phyloP scores from a whole-genome alignment of 2,888 invertebrate genomes.

The Cheiracanthium punctorium region DNA sequence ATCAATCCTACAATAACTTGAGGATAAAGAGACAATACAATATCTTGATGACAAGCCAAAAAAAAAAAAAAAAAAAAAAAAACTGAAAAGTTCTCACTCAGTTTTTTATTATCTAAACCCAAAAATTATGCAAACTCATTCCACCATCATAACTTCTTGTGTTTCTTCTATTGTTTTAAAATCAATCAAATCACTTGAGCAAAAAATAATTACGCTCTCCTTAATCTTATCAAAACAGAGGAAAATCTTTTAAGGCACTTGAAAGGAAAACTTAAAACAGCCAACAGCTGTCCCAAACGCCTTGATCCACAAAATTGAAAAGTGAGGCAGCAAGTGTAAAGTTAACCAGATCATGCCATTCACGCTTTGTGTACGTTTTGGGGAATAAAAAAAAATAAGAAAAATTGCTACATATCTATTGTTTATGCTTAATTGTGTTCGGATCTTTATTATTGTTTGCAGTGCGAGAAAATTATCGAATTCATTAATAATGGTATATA shows the following conservation, averaged over 20 bases:
- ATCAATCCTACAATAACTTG: too few relatives aligned
- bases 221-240: background rate
- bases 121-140: too few relatives aligned
- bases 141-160: too few relatives aligned
- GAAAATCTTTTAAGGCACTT: background rate
- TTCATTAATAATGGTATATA: background rate
- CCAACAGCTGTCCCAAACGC: conserved; percentile 31
- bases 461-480: conserved; percentile 14
- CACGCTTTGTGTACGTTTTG: background rate
- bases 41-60: too few relatives aligned
- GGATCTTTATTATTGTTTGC: conserved; percentile 11
- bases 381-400: background rate
- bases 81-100: too few relatives aligned
- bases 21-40: too few relatives aligned
- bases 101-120: too few relatives aligned
- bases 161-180: background rate
- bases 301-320: conserved; percentile 49
- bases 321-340: conserved; percentile 15
- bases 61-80: too few relatives aligned
- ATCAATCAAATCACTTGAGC: too few relatives aligned
- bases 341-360: conserved; percentile 45
- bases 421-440: conserved; percentile 38
- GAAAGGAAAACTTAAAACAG: background rate
- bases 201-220: too few relatives aligned
- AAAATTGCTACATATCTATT: conserved; percentile 9